Evolutionary conservation across 1,140 invertebrate species (phyloP), one percentile per base, ranked within the genome.

Genomic region (Cotesia glomerata): DNA sequence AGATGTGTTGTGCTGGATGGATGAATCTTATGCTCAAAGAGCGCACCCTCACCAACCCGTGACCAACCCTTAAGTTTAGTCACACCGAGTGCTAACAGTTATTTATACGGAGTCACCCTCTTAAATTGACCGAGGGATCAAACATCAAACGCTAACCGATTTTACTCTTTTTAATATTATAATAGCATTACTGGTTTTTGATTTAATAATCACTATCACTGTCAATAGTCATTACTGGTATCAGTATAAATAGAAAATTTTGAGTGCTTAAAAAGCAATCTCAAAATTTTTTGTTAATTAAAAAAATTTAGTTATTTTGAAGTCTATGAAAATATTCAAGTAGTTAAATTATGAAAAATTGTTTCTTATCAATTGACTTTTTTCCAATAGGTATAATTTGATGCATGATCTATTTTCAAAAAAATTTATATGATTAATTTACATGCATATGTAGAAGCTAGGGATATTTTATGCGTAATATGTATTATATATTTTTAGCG

Each of bases 1-100:
- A 11, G 7, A 11, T 45, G 39, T 7, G 39, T 45, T 45, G 39
- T 45, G 39, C 39, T 45, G 39, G 39, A 45, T 45, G 39, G 39
- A 45, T 45, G 39, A 45, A 32, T 26, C 18, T 61, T 61, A 18
- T 18, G 13, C 8, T 3, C 52, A 13, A 14, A n/a, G 5, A 56
- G n/a, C 34, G n/a, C 59, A 62, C 59, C 62, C 62, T 64, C 34
- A 26, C 36, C 45, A 7, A 13, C 1, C 62, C 52, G 69, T 67
- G 62, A 70, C 74, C 58, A 74, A 76, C 77, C 75, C 73, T 70
- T 69, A 71, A 73, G 51, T 78, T 80, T 77, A 80, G 76, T 80
- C 78, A 80, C 80, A 78, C 77, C 75, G 62, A 81, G 74, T 75
- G 76, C 72, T 72, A 81, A 79, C 80, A 76, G 77, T 82, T 80